Evolutionary conservation across 2,797 vertebrate genomes (phyloP).

Genomic region (Cuniculus paca): DNA sequence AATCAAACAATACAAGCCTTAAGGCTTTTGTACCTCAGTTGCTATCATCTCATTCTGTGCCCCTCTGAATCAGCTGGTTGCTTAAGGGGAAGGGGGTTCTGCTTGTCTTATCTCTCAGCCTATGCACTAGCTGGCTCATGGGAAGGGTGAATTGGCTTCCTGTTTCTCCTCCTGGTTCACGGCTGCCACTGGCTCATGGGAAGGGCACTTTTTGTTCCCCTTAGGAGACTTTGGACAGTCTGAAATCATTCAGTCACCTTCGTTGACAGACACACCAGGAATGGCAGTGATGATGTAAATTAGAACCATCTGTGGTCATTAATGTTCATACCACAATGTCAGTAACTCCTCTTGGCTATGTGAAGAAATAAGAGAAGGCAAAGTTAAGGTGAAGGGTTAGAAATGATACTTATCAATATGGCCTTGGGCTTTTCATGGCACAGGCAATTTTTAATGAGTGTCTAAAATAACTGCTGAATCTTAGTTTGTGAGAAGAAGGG

Average conservation of each 20-base stretch:
- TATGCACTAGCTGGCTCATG: too few relatives aligned
- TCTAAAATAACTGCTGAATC: background rate
- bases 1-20: too few relatives aligned
- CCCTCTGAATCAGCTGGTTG: too few relatives aligned
- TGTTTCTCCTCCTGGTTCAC: too few relatives aligned
- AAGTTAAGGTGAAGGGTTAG: too few relatives aligned
- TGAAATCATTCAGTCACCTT: background rate
- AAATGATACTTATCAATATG: background rate
- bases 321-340: background rate
- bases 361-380: background rate
- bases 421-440: background rate
- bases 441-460: background rate
- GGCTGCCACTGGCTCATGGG: too few relatives aligned
- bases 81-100: too few relatives aligned
- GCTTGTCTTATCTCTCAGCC: too few relatives aligned
- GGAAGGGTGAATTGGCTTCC: too few relatives aligned
- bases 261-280: background rate
- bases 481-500: background rate
- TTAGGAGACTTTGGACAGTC: background rate
- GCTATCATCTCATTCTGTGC: too few relatives aligned
- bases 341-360: background rate
- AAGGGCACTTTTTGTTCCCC: too few relatives aligned
- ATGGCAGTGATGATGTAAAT: background rate
- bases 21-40: too few relatives aligned
- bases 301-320: background rate